These are phyloP conservation scores for Ia io DNA, from an alignment of 2,113 vertebrate species.

Conservation along the genomic window DNA sequence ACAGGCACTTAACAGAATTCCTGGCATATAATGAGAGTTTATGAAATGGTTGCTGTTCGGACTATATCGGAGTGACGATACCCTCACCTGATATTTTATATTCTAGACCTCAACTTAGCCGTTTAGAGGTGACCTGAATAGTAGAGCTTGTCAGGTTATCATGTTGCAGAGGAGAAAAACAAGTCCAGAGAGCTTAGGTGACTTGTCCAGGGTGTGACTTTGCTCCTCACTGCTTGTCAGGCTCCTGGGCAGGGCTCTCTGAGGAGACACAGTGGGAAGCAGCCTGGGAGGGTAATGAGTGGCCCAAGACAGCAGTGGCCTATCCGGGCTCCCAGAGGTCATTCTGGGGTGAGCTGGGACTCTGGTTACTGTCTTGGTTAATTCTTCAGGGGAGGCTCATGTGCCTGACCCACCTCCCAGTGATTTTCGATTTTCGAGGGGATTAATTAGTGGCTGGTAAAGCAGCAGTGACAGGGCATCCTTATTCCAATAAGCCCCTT, in stretches of 20 bases:
- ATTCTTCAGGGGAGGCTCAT: background rate
- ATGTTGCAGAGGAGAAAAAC: background rate
- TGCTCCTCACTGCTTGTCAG: background rate
- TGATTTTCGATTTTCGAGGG: background rate
- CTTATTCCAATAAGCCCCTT: background rate
- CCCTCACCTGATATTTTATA: background rate
- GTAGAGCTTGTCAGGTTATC: background rate
- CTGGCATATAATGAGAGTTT: background rate
- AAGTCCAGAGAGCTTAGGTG: background rate
- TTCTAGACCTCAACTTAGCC: background rate
- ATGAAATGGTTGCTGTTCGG: background rate
- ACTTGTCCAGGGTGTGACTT: background rate
- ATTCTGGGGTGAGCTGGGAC: background rate
- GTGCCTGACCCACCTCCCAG: background rate
- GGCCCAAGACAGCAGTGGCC: background rate
- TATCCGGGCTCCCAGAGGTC: background rate
- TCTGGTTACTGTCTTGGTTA: background rate
- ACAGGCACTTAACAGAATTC: background rate
- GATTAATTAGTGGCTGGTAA: conserved; percentile 23
- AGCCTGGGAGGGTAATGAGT: background rate
- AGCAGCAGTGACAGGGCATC: background rate
- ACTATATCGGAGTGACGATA: background rate
- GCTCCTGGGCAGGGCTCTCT: background rate
- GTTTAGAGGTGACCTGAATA: background rate
- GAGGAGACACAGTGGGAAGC: background rate